Conservation (phyloP, 53 echinoderm and acorn worm species). For the Stichopus horrens region DNA sequence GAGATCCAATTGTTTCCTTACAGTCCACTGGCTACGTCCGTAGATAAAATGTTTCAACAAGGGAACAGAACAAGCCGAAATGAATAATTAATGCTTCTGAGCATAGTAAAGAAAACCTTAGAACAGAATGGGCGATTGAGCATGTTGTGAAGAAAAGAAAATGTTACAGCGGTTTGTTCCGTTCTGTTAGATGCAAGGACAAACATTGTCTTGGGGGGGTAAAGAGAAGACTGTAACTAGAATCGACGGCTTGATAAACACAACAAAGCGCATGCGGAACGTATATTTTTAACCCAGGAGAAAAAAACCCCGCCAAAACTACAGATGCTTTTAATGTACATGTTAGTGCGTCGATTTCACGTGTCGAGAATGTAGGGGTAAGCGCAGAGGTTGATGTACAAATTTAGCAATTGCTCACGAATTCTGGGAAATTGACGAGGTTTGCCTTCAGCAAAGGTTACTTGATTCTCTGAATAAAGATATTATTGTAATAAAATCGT, state of each 20-base stretch:
- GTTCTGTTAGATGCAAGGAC: constrained; percentile 40
- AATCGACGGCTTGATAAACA: constrained; percentile 18
- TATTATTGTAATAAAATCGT: too few relatives aligned
- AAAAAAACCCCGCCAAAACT: background rate
- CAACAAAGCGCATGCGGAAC: background rate
- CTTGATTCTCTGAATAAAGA: too few relatives aligned
- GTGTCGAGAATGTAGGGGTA: too few relatives aligned
- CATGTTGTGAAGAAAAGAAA: constrained; percentile 14
- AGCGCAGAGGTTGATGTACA: too few relatives aligned
- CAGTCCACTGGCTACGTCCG: background rate
- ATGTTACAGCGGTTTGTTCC: constrained; percentile 39
- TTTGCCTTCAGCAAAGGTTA: too few relatives aligned
- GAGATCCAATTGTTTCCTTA: too few relatives aligned
- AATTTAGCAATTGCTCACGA: too few relatives aligned
- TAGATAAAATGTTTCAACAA: background rate
- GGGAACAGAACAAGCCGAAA: background rate
- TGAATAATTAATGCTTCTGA: constrained; percentile 23
- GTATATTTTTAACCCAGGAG: background rate
- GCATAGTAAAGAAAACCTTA: constrained; percentile 20
- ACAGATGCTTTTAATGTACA: constrained; percentile 12
- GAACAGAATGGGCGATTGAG: constrained; percentile 27
- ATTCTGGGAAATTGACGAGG: too few relatives aligned
- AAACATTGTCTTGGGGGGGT: background rate
- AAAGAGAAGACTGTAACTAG: background rate
- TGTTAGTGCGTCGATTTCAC: background rate